A percentile compares a stretch with the other conserved stretches of the same genome.
These are phyloP conservation scores for Chloroceryle aenea DNA, from an alignment of 2,113 vertebrate species.

Conservation along the genomic window DNA sequence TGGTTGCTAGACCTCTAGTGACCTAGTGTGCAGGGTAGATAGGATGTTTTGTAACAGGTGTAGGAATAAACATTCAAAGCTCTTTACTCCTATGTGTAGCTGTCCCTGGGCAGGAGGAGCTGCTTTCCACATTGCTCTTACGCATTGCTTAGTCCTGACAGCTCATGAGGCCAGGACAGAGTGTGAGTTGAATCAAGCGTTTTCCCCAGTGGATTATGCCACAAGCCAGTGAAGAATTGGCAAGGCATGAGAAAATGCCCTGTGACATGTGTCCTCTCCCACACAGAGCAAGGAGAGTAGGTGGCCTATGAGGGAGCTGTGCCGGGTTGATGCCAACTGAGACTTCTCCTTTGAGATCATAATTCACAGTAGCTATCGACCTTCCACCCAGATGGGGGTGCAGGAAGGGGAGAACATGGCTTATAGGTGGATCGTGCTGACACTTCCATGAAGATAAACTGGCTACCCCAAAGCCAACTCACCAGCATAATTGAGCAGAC, in stretches of 20 bases:
- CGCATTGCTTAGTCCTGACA: neutral
- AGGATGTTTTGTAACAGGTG: neutral
- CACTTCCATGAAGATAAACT: neutral
- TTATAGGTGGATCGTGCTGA: neutral
- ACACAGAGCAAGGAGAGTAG: neutral
- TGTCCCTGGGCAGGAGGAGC: neutral
- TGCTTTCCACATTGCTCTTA: neutral
- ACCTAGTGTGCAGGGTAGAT: fast-evolving
- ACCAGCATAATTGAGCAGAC: neutral
- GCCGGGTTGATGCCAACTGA: neutral
- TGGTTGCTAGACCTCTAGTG: neutral
- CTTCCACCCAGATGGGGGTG: neutral
- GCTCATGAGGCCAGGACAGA: neutral
- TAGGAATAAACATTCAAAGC: neutral
- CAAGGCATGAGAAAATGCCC: neutral
- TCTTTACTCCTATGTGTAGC: neutral
- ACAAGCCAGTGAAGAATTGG: neutral
- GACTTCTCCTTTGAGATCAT: neutral
- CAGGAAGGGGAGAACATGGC: neutral
- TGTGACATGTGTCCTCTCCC: neutral
- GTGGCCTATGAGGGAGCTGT: neutral
- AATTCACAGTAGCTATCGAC: neutral
- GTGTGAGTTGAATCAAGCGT: neutral
- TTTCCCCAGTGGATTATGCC: neutral
- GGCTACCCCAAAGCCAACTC: neutral